phyloP scores from a whole-genome alignment of 2,113 vertebrate genomes.

The Xenopus borealis region DNA sequence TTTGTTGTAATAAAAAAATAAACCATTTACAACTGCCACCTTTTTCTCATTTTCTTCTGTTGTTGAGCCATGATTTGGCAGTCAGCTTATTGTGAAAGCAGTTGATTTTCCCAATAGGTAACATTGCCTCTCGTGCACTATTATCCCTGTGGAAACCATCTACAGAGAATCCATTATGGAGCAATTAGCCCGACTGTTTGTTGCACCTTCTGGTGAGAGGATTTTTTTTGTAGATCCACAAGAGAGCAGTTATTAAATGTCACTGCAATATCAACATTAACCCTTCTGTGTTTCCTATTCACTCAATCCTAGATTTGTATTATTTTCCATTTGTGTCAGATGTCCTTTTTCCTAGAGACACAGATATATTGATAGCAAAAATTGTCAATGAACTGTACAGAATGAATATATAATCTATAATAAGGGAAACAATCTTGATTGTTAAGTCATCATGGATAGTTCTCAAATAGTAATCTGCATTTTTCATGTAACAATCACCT shows the following conservation, averaged over 20 bases:
- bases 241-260: conserved; percentile 23
- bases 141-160: conserved; percentile 29
- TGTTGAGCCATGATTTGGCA: not conserved
- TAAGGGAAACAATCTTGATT: too few relatives aligned
- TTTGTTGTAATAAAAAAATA: not conserved
- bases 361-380: too few relatives aligned
- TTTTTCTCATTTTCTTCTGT: conserved; percentile 12
- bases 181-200: conserved; percentile 28
- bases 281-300: not conserved
- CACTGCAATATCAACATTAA: conserved; percentile 15
- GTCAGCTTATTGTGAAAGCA: conserved; percentile 14
- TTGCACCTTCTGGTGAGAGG: conserved; percentile 8
- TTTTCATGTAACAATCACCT: too few relatives aligned
- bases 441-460: too few relatives aligned
- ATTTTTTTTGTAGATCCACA: conserved; percentile 12
- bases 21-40: conserved; percentile 13
- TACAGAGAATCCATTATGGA: conserved; percentile 14
- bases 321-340: not conserved
- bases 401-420: too few relatives aligned
- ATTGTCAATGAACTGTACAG: too few relatives aligned
- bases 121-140: conserved; percentile 15
- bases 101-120: conserved; percentile 19
- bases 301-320: not conserved
- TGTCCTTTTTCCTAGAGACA: too few relatives aligned
- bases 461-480: too few relatives aligned